Base-by-base conservation (phyloP, 2,797 vertebrate species). In the Enteromius anoplus region DNA sequence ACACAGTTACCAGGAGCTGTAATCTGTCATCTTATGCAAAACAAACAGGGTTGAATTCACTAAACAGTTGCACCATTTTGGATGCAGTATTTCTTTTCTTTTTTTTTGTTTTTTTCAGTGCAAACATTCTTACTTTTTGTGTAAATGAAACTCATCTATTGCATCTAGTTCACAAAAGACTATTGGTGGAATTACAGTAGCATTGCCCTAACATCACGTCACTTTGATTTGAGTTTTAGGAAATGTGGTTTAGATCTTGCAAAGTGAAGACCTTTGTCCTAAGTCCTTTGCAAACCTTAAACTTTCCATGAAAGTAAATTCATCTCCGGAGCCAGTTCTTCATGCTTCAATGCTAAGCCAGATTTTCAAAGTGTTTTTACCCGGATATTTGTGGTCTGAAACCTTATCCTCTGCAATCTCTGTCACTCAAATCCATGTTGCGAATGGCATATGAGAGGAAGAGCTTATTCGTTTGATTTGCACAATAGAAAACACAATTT, bases 371-470 rank as follows among this genome's bases (percentile, higher is more conserved):
- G 90, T 89, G 91, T 86, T 90, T 93, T 90, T 86, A 87, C 89
- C 91, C 88, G 85, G 89, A 93, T 92, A 93, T 93, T 87, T 92
- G 91, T 85, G 88, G 89, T 89, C 92, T 92, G 90, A 93, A 94
- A 93, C 90, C 88, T 92, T 95, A 94, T 94, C 93, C 94, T 92
- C 91, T 85, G 85, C 91, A 93, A 95, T 94, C 92, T 94, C 90
- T 91, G 93, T 93, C 94, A 93, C 89, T 95, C 93, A 94, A 91
- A 94, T 88, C 86, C 80, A 85, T 92, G 88, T 92, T 92, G 93
- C 91, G 90, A 91, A 89, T 91, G 91, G 87, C 90, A 88, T 91
- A 89, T 85, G 76, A 91, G 90, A 93, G 85, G 86, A 86, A 89
- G 86, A 89, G 92, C 89, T 91, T 92, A 91, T 89, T 93, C 90